Conservation (phyloP, 2,888 invertebrate genomes). For the Eupeodes latifasciatus region DNA sequence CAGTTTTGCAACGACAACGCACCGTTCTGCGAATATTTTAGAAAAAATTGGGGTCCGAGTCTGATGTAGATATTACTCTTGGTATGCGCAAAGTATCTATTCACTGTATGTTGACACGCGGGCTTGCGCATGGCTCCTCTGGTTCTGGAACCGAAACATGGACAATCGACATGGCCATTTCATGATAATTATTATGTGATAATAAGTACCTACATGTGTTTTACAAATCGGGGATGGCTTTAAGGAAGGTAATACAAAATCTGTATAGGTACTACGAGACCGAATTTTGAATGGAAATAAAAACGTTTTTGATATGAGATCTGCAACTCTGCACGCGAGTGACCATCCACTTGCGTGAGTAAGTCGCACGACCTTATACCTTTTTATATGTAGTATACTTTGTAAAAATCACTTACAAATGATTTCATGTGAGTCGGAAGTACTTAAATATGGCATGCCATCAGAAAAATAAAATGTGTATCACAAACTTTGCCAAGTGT, state of each 20-base stretch:
- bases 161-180: slow-evolving; percentile 19
- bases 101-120: slow-evolving; percentile 20
- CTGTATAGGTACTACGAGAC: slow-evolving; percentile 36
- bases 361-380: slow-evolving; percentile 47
- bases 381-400: neutral
- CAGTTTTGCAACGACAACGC: neutral
- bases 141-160: neutral
- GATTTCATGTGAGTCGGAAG: neutral
- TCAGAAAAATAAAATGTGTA: too few relatives aligned
- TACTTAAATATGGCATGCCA: too few relatives aligned
- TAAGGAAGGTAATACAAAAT: slow-evolving; percentile 23
- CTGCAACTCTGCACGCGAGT: slow-evolving; percentile 52
- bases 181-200: slow-evolving; percentile 74
- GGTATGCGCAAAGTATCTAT: neutral
- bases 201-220: slow-evolving; percentile 68
- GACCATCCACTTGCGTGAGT: slow-evolving; percentile 67
- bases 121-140: slow-evolving; percentile 4
- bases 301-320: slow-evolving; percentile 65
- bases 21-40: neutral
- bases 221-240: slow-evolving; percentile 52
- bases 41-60: neutral
- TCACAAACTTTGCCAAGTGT: too few relatives aligned
- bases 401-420: neutral
- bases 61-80: neutral
- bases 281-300: slow-evolving; percentile 60